Evolutionary conservation across 2,113 vertebrate species (phyloP), one percentile per base, ranked within the genome.

Genomic region (Pyxicephalus adspersus): DNA sequence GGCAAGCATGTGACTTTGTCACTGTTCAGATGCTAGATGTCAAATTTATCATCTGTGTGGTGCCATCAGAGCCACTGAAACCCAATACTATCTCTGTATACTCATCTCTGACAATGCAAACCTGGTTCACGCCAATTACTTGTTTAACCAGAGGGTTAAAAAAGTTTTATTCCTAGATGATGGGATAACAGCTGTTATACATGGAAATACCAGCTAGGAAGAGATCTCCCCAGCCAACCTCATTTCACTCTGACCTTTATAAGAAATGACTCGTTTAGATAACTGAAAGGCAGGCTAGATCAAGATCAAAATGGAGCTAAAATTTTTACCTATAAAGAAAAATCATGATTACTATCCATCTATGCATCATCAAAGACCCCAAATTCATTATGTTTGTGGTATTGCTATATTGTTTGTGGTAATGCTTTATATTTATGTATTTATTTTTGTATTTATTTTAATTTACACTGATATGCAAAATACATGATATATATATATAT

Each of bases 391-490:
- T n/a, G n/a, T 71, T 80, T 55, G 25, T 52, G 25, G 18, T 31
- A 60, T 50, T 61, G 11, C 9, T 72, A 29, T 71, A 72, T n/a
- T n/a, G n/a, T 71, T 80, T 55, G 25, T 52, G 25, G 18, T 31
- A 60, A 28, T 61, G 11, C 9, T 72, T n/a, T 71, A 72, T 68
- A 68, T 31, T 67, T 67, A 60, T 11, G 29, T 64, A 81, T 81
- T 74, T 74, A 81, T 73, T 54, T 29, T 72, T 73, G 8, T 77
- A 20, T 64, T 74, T 31, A 81, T 81, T 80, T 29, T 51, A 28
- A 22, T 72, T 54, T 45, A 45, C 15, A 45, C 38, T 45, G 38
- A 9, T 45, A 45, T 45, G 38, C 3, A 34, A 34, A 6, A 34
- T 34, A 4, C 3, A 38, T 38, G 1, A 38, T 38, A 38, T 38